Conservation (phyloP, 2,888 invertebrate genomes). For the Andricus quercusramuli region DNA sequence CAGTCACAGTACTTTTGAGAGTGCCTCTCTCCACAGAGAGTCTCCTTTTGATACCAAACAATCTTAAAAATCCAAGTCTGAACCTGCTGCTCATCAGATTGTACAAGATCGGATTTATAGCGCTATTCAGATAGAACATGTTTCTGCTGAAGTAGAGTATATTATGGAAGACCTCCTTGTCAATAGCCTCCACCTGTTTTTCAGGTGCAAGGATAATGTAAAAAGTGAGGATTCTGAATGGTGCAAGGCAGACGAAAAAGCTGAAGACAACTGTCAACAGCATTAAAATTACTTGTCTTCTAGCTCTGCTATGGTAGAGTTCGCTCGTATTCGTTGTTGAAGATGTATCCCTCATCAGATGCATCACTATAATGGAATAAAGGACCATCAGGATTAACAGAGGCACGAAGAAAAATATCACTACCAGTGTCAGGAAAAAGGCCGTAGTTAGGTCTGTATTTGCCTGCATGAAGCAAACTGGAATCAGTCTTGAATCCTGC, state of each 20-base stretch:
- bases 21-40: conserved; percentile 78
- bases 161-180: conserved; percentile 90
- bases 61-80: conserved; percentile 87
- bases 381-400: conserved; percentile 89
- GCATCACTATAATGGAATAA: conserved; percentile 91
- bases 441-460: conserved; percentile 87
- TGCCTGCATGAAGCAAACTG: conserved; percentile 90
- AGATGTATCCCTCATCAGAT: conserved; percentile 90
- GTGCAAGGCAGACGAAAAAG: conserved; percentile 93
- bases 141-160: conserved; percentile 91
- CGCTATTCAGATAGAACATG: conserved; percentile 94
- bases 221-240: conserved; percentile 92
- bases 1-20: conserved; percentile 79
- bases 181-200: conserved; percentile 84
- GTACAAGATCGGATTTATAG: conserved; percentile 94
- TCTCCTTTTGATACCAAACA: conserved; percentile 82
- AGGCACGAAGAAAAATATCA: conserved; percentile 92
- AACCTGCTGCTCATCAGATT: conserved; percentile 96
- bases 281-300: conserved; percentile 93
- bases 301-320: conserved; percentile 85
- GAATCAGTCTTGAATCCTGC: conserved; percentile 83
- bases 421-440: conserved; percentile 88
- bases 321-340: conserved; percentile 90
- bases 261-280: conserved; percentile 92
- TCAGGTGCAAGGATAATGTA: conserved; percentile 91